phyloP scores from a whole-genome alignment of 2,888 invertebrate species.

The Protophormia terraenovae region DNA sequence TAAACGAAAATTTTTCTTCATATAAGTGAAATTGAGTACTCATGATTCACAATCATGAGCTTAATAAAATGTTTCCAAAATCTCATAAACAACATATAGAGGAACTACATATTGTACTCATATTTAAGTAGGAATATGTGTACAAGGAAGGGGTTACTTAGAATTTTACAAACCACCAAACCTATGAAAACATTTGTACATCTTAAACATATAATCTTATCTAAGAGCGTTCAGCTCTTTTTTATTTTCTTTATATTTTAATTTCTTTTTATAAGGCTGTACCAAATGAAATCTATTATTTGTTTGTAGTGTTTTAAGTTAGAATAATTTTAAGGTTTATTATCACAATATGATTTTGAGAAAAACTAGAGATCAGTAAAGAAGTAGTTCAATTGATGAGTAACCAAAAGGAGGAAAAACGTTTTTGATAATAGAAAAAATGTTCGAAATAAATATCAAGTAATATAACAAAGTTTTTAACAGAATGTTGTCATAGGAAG shows the following conservation, averaged over 20 bases:
- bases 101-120: neutral
- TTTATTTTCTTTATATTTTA: neutral
- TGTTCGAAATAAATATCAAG: too few species aligned
- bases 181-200: constrained; percentile 35
- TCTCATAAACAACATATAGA: constrained; percentile 7
- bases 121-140: neutral
- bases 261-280: neutral
- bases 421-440: too few species aligned
- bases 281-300: constrained; percentile 25
- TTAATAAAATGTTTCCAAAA: constrained; percentile 18
- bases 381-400: neutral
- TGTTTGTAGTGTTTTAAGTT: constrained; percentile 9
- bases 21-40: constrained; percentile 17
- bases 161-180: constrained; percentile 1
- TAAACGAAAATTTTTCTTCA: neutral
- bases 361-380: neutral
- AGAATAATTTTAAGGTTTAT: constrained; percentile 12
- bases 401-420: neutral
- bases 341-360: constrained; percentile 4
- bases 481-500: too few species aligned
- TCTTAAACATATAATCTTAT: constrained; percentile 63
- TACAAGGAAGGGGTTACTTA: neutral
- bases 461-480: too few species aligned
- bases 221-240: constrained; percentile 73
- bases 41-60: constrained; percentile 48